A percentile compares a stretch with the other conserved stretches of the same genome.
Evolutionary conservation across 2,113 vertebrate genomes (phyloP).

Genomic region (Triplophysa tibetana): DNA sequence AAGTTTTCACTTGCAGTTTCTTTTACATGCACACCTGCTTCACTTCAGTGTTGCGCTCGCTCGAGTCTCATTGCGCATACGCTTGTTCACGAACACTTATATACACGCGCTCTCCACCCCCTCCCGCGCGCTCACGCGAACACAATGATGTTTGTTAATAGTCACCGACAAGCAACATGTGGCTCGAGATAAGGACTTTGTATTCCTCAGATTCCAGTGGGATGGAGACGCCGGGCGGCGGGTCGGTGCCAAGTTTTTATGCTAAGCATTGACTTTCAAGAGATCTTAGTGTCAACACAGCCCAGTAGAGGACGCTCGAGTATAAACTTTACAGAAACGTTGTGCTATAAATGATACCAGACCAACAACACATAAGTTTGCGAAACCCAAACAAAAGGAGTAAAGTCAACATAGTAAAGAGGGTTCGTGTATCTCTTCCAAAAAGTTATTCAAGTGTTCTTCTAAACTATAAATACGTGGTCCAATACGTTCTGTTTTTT

Average conservation of each 20-base stretch:
- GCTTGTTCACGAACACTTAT: conserved; percentile 63
- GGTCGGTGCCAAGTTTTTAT: conserved; percentile 59
- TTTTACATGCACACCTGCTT: neutral
- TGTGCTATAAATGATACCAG: too few relatives aligned
- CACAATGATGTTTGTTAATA: conserved; percentile 84
- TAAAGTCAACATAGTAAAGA: neutral
- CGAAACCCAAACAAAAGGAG: neutral
- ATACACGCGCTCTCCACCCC: conserved; percentile 55
- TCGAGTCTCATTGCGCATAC: conserved; percentile 48
- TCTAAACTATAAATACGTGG: too few relatives aligned
- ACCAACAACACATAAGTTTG: neutral
- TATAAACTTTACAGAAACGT: neutral
- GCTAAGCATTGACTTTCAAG: neutral
- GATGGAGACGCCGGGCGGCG: conserved; percentile 67
- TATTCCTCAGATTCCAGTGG: conserved; percentile 75
- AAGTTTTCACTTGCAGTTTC: neutral
- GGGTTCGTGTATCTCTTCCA: too few relatives aligned
- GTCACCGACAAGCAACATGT: conserved; percentile 83
- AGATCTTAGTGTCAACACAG: neutral
- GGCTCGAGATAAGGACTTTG: conserved; percentile 78
- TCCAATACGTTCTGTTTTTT: too few relatives aligned
- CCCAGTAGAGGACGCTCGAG: conserved; percentile 64
- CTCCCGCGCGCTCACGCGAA: conserved; percentile 73
- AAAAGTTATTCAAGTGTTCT: too few relatives aligned
- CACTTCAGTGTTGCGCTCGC: neutral